Evolutionary conservation across 2,888 invertebrate species (phyloP), one percentile per base, ranked within the genome.

Genomic region (Volucella inanis): DNA sequence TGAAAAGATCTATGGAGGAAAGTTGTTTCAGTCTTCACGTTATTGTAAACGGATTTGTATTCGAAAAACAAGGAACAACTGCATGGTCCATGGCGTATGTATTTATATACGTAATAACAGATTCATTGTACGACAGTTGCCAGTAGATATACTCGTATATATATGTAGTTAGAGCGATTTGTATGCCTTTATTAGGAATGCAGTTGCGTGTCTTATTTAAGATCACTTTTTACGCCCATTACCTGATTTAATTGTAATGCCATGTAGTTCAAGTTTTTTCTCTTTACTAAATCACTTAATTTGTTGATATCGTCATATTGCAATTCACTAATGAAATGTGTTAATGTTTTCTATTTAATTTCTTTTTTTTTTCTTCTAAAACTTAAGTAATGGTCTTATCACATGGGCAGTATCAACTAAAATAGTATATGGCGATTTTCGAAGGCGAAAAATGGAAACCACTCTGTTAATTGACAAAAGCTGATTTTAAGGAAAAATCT

Each of bases 1-100:
- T 79, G 38, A 49, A 75, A 75, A 79, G 74, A 79, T 79, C 74
- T 68, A 67, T 84, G 50, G 70, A 80, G 52, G 84, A 84, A 79
- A 84, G 84, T 84, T 80, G 71, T 65, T 49, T 15, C 65, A 64
- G 6, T 75, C 78, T 22, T 52, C 52, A 74, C 52, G 72, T 54
- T 55, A 70, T 75, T 83, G 68, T 68, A 68, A 78, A 67, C 71
- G 71, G 71, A 64, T 77, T 74, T 70, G 59, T 31, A 31, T 31
- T 31, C 31, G 31, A 71, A 75, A 71, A 84, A 79, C 75, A 70
- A 68, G 79, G 84, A 84, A 75, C 65, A 61, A 67, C 61, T 57
- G 67, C 49, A 43, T 14, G 41, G 45, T 72, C 54, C 52, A 45
- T 55, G 15, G 10, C 15, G 45, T 14, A 54, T 18, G 50, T 67